Evolutionary conservation across 2,797 vertebrate species (phyloP).

Genomic region (Gobionotothen gibberifrons): DNA sequence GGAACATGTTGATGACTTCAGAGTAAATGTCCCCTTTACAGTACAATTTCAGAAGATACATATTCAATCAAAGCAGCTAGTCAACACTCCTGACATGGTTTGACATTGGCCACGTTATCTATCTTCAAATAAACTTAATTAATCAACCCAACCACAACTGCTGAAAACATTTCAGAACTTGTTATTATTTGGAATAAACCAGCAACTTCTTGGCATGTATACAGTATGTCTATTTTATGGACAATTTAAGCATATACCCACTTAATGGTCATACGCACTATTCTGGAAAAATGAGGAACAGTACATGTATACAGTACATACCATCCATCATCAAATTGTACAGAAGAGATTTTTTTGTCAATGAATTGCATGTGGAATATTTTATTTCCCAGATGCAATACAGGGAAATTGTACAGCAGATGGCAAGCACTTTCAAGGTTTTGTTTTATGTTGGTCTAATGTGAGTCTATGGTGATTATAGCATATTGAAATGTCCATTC

Average conservation of each 20-base stretch:
- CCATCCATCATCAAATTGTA: not conserved
- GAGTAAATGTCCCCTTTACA: slow-evolving; percentile 24
- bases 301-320: slow-evolving; percentile 1
- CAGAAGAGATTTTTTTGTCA: no score
- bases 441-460: not conserved
- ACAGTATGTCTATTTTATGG: not conserved
- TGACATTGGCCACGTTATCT: not conserved
- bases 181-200: not conserved
- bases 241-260: not conserved
- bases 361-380: not conserved
- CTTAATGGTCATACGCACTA: not conserved
- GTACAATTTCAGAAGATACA: slow-evolving; percentile 7
- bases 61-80: not conserved
- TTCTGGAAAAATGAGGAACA: not conserved
- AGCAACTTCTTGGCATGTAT: not conserved
- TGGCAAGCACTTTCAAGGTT: not conserved
- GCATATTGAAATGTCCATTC: not conserved
- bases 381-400: slow-evolving; percentile 9
- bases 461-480: not conserved
- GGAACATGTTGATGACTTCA: slow-evolving; percentile 1
- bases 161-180: slow-evolving; percentile 4
- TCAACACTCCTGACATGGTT: not conserved
- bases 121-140: slow-evolving; percentile 12
- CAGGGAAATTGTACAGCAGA: not conserved
- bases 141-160: slow-evolving; percentile 1